phyloP scores from a whole-genome alignment of 2,113 vertebrate species.

The Strigops habroptila region DNA sequence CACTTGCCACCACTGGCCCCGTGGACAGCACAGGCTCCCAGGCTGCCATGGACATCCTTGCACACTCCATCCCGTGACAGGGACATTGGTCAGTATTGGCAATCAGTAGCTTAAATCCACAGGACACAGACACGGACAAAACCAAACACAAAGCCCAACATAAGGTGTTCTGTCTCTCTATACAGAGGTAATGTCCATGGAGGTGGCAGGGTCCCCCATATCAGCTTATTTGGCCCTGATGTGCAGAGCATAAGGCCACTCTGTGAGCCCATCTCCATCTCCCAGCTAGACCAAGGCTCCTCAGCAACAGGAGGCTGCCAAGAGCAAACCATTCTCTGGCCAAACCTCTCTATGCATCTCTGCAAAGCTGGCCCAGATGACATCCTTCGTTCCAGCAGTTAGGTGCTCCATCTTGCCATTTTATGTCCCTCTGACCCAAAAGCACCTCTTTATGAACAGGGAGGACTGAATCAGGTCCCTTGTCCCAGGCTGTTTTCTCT shows the following conservation, averaged over 20 bases:
- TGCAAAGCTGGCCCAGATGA: not conserved
- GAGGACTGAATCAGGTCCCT: not conserved
- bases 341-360: not conserved
- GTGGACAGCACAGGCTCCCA: accelerated
- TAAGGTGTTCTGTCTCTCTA: not conserved
- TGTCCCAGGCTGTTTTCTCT: not conserved
- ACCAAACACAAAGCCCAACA: accelerated
- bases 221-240: not conserved
- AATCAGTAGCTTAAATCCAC: not conserved
- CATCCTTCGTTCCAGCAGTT: not conserved
- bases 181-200: not conserved
- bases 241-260: not conserved
- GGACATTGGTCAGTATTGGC: not conserved
- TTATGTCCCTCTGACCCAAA: not conserved
- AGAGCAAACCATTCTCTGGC: not conserved
- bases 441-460: not conserved
- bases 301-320: accelerated
- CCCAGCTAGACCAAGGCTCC: not conserved
- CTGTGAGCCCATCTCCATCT: not conserved
- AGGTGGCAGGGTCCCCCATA: accelerated
- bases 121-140: not conserved
- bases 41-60: not conserved
- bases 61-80: not conserved
- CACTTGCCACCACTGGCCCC: accelerated
- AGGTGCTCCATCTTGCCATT: not conserved